Evolutionary conservation across 2,888 invertebrate genomes (phyloP).

Genomic region (Trissoscelio sp.): DNA sequence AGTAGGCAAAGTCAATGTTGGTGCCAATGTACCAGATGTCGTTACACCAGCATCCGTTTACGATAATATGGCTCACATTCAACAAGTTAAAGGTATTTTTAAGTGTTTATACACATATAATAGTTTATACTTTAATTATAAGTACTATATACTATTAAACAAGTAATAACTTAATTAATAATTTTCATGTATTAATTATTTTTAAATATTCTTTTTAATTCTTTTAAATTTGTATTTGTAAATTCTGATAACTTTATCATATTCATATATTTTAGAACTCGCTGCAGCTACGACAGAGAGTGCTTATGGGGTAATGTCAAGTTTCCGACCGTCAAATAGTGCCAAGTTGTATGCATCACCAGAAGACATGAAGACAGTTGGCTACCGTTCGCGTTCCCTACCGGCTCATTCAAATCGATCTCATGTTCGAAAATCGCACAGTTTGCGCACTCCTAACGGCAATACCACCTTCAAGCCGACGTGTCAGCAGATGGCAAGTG

Average conservation of each 20-base stretch:
- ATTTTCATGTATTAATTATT: no score
- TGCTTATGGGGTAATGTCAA: conserved; percentile 89
- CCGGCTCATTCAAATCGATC: conserved; percentile 85
- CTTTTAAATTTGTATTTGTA: no score
- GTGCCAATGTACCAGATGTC: conserved; percentile 79
- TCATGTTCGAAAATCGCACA: conserved; percentile 87
- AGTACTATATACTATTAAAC: no score
- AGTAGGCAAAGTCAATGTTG: conserved; percentile 88
- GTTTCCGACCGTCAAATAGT: conserved; percentile 94
- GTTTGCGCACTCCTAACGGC: conserved; percentile 85
- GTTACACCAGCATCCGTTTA: conserved; percentile 82
- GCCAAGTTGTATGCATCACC: conserved; percentile 96
- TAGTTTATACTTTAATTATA: no score
- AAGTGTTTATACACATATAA: background rate
- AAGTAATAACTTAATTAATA: no score
- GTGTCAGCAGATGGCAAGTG: conserved; percentile 72
- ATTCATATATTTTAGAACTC: conserved; percentile 82
- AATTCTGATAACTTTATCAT: no score
- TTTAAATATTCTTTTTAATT: no score
- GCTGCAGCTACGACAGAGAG: conserved; percentile 82
- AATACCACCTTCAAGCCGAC: conserved; percentile 83
- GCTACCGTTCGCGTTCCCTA: conserved; percentile 85
- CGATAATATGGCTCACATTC: conserved; percentile 82
- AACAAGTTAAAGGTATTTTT: conserved; percentile 83
- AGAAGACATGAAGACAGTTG: conserved; percentile 91